A percentile compares a stretch with the other conserved stretches of the same genome.
phyloP scores from a whole-genome alignment of 2,113 vertebrate species.

The Cheirogaleus medius region DNA sequence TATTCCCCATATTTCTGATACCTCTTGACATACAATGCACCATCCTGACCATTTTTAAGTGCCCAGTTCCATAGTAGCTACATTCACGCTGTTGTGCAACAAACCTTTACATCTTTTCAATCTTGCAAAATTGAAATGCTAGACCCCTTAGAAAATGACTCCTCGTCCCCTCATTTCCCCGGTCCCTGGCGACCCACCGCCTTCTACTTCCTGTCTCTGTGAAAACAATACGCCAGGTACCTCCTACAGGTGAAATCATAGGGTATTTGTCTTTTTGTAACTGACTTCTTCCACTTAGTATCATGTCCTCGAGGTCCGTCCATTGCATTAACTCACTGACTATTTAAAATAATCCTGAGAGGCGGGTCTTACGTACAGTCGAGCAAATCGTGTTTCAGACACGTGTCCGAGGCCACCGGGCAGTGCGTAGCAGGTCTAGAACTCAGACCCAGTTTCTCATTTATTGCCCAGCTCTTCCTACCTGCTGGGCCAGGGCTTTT shows the following conservation, averaged over 20 bases:
- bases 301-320: no score
- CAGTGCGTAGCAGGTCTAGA: rapidly evolving
- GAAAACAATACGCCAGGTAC: rapidly evolving
- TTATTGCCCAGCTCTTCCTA: no score
- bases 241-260: rapidly evolving
- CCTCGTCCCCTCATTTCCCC: no score
- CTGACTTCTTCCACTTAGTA: not conserved
- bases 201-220: not conserved
- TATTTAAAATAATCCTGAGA: not conserved
- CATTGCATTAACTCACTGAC: not conserved
- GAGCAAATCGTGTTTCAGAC: no score
- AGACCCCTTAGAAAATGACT: rapidly evolving
- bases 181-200: rapidly evolving
- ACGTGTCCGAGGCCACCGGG: rapidly evolving
- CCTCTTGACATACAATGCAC: rapidly evolving
- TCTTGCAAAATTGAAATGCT: not conserved
- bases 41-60: not conserved
- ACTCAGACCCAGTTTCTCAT: no score
- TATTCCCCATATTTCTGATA: no score
- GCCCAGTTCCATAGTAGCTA: no score
- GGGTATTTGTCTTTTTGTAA: not conserved
- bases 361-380: not conserved
- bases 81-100: not conserved
- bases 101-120: not conserved
- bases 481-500: rapidly evolving